Conservation (phyloP, 2,113 vertebrate species). For the Plecotus auritus region DNA sequence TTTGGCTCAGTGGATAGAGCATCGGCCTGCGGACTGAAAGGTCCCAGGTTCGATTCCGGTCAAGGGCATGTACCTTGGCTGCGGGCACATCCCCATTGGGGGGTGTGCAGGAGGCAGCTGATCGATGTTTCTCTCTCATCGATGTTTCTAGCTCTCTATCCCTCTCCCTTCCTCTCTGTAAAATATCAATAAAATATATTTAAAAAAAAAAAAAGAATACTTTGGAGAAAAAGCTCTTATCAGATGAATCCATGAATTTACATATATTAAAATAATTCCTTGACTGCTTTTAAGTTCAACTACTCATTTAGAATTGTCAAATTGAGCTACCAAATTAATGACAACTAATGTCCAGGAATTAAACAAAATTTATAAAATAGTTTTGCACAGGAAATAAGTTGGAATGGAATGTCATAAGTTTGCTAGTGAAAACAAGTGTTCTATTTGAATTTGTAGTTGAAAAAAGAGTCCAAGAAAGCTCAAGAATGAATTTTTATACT, state of each 20-base stretch:
- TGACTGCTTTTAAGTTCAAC: background rate
- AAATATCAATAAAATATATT: too few species aligned
- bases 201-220: too few species aligned
- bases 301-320: background rate
- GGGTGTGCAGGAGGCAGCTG: too few species aligned
- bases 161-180: too few species aligned
- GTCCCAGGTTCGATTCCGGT: too few species aligned
- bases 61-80: too few species aligned
- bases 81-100: too few species aligned
- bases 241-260: constrained; percentile 79
- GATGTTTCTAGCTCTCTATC: too few species aligned
- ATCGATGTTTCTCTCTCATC: too few species aligned
- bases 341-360: background rate
- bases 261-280: background rate
- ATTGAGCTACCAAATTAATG: background rate
- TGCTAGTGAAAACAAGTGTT: background rate
- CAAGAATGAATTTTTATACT: background rate
- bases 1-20: too few species aligned
- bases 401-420: background rate
- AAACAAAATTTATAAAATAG: background rate
- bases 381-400: background rate
- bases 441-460: background rate
- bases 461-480: background rate
- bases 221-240: constrained; percentile 97
- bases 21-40: too few species aligned